phyloP scores from a whole-genome alignment of 2,113 vertebrate species.

The Urocynchramus pylzowi region DNA sequence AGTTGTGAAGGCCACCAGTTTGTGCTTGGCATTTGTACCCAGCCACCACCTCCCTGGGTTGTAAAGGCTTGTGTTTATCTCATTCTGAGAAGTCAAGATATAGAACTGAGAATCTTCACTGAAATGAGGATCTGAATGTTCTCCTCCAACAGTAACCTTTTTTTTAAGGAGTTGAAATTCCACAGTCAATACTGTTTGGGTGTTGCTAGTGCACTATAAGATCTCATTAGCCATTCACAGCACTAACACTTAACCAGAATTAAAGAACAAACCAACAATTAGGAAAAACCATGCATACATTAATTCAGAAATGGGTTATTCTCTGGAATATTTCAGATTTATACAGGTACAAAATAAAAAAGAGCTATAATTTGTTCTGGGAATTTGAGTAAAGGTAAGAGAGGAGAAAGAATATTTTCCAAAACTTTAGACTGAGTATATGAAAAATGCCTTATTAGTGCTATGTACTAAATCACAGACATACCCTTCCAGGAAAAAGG shows the following conservation, averaged over 20 bases:
- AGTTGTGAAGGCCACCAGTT: background rate
- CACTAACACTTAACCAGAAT: background rate
- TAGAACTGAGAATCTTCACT: background rate
- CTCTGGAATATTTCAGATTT: background rate
- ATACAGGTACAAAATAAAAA: background rate
- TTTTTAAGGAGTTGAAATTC: background rate
- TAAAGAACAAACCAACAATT: background rate
- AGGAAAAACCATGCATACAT: background rate
- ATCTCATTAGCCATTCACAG: background rate
- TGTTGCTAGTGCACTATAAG: background rate
- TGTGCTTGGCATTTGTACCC: background rate
- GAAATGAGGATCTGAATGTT: background rate
- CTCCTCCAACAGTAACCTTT: background rate
- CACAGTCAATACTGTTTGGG: background rate
- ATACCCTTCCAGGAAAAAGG: background rate
- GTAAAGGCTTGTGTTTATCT: background rate
- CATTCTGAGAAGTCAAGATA: background rate
- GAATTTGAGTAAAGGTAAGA: background rate
- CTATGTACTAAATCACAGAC: background rate
- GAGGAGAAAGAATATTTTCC: background rate
- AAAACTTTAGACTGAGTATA: background rate
- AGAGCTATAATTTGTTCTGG: background rate
- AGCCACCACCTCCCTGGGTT: background rate
- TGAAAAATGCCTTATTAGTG: background rate
- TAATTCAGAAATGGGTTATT: background rate